Conservation (phyloP, 2,797 vertebrate genomes). For the Muraenolepis orangiensis region DNA sequence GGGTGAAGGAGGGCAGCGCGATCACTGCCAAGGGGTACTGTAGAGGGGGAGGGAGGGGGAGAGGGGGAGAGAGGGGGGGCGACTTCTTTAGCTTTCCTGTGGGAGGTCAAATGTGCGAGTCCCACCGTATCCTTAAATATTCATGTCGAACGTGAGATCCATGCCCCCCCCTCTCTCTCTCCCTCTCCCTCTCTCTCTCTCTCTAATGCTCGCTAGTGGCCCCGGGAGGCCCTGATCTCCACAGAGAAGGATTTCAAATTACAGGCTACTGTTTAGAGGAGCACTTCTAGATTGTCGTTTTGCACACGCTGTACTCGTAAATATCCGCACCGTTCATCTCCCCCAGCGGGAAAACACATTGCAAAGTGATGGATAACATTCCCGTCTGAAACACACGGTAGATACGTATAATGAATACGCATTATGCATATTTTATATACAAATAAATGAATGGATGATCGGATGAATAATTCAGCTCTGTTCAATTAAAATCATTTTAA, state of each 20-base stretch:
- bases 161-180: slow-evolving; percentile 7
- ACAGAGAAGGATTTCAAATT: slow-evolving; percentile 67
- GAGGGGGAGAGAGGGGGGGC: slow-evolving; percentile 1
- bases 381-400: not conserved
- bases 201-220: slow-evolving; percentile 68
- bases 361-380: not conserved
- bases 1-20: not conserved
- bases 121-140: slow-evolving; percentile 76
- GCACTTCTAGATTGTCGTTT: slow-evolving; percentile 50
- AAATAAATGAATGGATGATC: not conserved
- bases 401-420: not conserved
- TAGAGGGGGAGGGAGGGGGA: slow-evolving; percentile 21
- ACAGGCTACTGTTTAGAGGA: slow-evolving; percentile 60
- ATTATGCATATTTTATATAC: slow-evolving; percentile 1
- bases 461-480: not conserved
- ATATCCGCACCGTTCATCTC: slow-evolving; percentile 5
- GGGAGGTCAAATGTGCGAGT: slow-evolving; percentile 68
- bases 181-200: slow-evolving; percentile 26
- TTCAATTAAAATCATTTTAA: too few species aligned
- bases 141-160: slow-evolving; percentile 62
- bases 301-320: slow-evolving; percentile 19
- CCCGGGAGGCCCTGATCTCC: slow-evolving; percentile 56
- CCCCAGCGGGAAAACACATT: not conserved
- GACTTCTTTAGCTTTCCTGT: slow-evolving; percentile 35
- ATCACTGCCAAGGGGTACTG: slow-evolving; percentile 26